These are phyloP conservation scores for Ataeniobius toweri DNA, from an alignment of 2,797 vertebrate species.

Conservation along the genomic window DNA sequence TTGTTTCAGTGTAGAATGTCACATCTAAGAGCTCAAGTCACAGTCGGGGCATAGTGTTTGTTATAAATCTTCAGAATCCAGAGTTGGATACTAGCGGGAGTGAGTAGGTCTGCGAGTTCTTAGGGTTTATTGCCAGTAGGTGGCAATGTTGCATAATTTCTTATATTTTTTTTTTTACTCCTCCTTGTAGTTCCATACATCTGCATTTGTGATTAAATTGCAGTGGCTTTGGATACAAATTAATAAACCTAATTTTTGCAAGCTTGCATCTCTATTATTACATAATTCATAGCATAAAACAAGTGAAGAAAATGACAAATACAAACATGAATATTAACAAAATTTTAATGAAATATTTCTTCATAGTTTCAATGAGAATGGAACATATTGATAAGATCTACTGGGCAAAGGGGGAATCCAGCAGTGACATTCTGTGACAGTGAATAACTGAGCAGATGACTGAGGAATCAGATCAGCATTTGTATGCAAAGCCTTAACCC, in stretches of 20 bases:
- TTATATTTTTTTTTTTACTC: not conserved
- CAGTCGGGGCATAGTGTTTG: not conserved
- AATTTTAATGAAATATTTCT: conserved; percentile 19
- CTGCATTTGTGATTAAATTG: conserved; percentile 71
- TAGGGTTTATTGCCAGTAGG: conserved; percentile 57
- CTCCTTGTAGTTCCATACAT: conserved; percentile 56
- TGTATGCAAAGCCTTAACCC: conserved; percentile 74
- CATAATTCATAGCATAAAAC: conserved; percentile 27
- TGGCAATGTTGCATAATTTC: conserved; percentile 68
- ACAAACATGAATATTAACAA: conserved; percentile 12
- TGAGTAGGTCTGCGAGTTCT: not conserved
- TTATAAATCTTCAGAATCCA: not conserved
- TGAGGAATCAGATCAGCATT: conserved; percentile 62
- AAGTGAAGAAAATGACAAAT: conserved; percentile 19
- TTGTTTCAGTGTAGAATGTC: conserved; percentile 1
- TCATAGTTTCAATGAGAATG: conserved; percentile 21
- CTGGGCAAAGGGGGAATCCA: conserved; percentile 5
- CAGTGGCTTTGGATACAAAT: conserved; percentile 59
- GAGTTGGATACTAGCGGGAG: not conserved
- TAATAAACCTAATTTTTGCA: conserved; percentile 56
- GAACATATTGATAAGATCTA: conserved; percentile 7
- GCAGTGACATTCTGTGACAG: not conserved
- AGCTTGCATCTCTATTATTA: conserved; percentile 36
- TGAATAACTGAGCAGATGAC: conserved; percentile 44
- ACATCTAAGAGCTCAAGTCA: not conserved